phyloP scores from a whole-genome alignment of 2,888 invertebrate species.

The Macrophya alboannulata region DNA sequence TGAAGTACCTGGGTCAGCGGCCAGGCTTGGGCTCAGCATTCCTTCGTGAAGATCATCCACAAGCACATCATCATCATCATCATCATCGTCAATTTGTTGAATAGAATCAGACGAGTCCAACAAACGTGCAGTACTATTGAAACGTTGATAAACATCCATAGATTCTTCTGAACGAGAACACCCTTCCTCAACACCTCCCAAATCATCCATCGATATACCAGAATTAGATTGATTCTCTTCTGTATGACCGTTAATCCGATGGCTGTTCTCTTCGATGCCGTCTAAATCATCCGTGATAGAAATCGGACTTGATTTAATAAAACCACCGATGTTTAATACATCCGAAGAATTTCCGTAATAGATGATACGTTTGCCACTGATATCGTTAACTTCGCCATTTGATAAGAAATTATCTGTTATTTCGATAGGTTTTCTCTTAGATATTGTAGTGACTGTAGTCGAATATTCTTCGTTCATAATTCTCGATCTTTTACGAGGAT shows the following conservation, averaged over 20 bases:
- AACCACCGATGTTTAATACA: not conserved
- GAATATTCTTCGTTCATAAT: conserved; percentile 11
- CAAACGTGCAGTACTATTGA: conserved; percentile 60
- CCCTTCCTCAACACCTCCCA: conserved; percentile 7
- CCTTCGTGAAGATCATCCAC: conserved; percentile 67
- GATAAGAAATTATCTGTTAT: not conserved
- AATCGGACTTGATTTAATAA: not conserved
- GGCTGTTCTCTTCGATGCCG: not conserved
- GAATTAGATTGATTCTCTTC: not conserved
- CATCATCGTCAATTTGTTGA: conserved; percentile 25
- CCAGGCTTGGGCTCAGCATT: conserved; percentile 66
- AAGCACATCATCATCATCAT: conserved; percentile 63
- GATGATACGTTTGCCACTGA: not conserved
- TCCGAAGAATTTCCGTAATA: not conserved
- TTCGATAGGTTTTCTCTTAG: conserved; percentile 19
- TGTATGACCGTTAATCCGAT: not conserved
- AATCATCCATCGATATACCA: not conserved
- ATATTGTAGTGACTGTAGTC: not conserved
- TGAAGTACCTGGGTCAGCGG: conserved; percentile 71
- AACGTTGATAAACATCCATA: conserved; percentile 62
- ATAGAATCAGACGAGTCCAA: conserved; percentile 57
- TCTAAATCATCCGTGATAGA: not conserved
- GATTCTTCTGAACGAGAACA: conserved; percentile 63
- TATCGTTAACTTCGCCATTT: not conserved
- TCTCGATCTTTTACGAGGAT: conserved; percentile 30